Conservation (phyloP, 2,888 invertebrate genomes). For the Clistopyga incitator region DNA sequence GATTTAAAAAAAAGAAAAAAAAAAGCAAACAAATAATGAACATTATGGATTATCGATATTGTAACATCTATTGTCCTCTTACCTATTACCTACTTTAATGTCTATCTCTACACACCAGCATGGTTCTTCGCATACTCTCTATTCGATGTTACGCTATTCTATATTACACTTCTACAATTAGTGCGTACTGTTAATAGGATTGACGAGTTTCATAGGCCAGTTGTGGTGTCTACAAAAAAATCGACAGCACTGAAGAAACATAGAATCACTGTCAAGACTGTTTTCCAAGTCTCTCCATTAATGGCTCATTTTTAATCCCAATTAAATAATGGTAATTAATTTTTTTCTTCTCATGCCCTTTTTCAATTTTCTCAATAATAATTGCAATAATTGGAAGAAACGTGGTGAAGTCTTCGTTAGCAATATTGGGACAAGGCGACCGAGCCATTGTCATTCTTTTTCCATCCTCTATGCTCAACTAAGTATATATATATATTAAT, state of each 20-base stretch:
- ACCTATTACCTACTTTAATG: constrained; percentile 82
- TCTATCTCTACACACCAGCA: constrained; percentile 82
- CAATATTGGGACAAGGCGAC: constrained; percentile 71
- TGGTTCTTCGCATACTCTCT: constrained; percentile 82
- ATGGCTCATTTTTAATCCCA: constrained; percentile 42
- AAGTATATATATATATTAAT: constrained; percentile 70
- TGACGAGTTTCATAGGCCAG: constrained; percentile 72
- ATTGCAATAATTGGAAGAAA: constrained; percentile 72
- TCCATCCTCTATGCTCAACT: constrained; percentile 77
- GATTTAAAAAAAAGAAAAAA: constrained; percentile 49
- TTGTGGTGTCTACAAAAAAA: constrained; percentile 71
- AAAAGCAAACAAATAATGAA: constrained; percentile 61
- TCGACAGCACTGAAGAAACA: constrained; percentile 2
- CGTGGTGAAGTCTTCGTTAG: constrained; percentile 67
- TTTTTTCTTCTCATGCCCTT: constrained; percentile 1
- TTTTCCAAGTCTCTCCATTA: background rate
- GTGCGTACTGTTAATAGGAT: constrained; percentile 77
- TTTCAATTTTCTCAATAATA: constrained; percentile 46
- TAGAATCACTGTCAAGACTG: constrained; percentile 3
- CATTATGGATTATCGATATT: constrained; percentile 82
- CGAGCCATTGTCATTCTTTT: constrained; percentile 70
- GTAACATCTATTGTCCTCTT: constrained; percentile 82
- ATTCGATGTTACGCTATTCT: constrained; percentile 82
- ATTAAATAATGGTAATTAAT: too few relatives aligned
- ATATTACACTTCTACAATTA: constrained; percentile 82